phyloP scores from a whole-genome alignment of 2,888 invertebrate species.

The Lycia hirtaria region DNA sequence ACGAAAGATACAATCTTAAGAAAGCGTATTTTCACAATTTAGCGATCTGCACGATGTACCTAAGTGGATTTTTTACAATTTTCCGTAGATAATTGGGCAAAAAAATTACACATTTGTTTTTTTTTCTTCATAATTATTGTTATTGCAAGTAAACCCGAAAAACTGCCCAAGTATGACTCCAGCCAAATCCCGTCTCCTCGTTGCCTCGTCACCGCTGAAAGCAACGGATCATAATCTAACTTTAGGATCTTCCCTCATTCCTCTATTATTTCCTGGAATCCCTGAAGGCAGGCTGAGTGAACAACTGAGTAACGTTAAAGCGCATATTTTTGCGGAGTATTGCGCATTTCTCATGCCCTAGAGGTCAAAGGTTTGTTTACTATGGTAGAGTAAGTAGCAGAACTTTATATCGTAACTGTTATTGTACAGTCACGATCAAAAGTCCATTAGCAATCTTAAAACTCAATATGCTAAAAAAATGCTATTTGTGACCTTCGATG shows the following conservation, averaged over 20 bases:
- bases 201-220: background rate
- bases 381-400: background rate
- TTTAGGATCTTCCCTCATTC: background rate
- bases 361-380: background rate
- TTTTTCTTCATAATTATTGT: background rate
- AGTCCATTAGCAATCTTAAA: no score
- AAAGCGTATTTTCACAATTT: no score
- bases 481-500: no score
- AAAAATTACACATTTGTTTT: background rate
- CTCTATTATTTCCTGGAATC: slow-evolving; percentile 1
- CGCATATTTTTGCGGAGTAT: background rate
- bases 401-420: no score
- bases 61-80: no score
- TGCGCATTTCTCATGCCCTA: background rate
- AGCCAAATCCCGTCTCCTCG: background rate
- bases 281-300: background rate
- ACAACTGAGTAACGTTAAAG: background rate
- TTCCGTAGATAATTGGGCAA: no score
- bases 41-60: no score
- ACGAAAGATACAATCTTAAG: no score
- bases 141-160: background rate
- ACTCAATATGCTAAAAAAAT: no score
- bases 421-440: no score
- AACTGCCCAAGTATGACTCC: background rate
- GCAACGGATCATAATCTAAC: slow-evolving; percentile 1